Percentiles rank a stretch among this genome's conserved stretches.
phyloP scores from a whole-genome alignment of 2,888 invertebrate species.

The Pandemis cinnamomeana region DNA sequence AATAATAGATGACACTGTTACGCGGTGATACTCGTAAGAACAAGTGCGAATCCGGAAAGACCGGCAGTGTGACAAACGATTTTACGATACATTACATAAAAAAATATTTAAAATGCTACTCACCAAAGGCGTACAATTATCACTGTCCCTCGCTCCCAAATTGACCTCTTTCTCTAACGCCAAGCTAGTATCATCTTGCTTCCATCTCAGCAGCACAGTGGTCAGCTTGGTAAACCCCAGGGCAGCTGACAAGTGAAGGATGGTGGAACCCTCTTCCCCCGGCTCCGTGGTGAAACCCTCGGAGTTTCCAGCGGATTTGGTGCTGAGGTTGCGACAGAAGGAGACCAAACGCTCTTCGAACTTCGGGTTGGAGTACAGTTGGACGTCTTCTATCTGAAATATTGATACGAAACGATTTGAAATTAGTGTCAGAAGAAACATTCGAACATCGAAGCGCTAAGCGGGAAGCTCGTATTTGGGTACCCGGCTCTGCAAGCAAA shows the following conservation, averaged over 20 bases:
- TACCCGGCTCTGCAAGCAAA: no score
- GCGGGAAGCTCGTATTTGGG: no score
- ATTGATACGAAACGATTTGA: background rate
- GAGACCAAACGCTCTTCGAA: conserved; percentile 94
- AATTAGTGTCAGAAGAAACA: background rate
- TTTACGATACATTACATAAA: no score
- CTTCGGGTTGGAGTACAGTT: conserved; percentile 87
- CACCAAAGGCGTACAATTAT: conserved; percentile 96
- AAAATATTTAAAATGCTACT: conserved; percentile 49
- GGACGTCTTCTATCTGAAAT: conserved; percentile 85
- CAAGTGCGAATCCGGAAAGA: no score
- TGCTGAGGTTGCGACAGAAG: conserved; percentile 91
- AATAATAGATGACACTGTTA: background rate
- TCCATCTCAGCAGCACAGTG: conserved; percentile 93
- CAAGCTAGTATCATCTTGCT: conserved; percentile 93
- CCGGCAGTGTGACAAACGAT: background rate
- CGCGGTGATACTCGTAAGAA: background rate
- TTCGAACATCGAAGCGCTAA: no score
- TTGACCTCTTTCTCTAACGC: conserved; percentile 96
- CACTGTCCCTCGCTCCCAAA: conserved; percentile 94
- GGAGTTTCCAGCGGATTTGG: conserved; percentile 74
- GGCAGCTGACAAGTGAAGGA: conserved; percentile 95
- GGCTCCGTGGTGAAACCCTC: conserved; percentile 84
- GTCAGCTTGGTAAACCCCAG: conserved; percentile 95
- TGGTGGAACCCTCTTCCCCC: conserved; percentile 85